phyloP scores from a whole-genome alignment of 1,140 invertebrate species.

The Cephus cinctus region DNA sequence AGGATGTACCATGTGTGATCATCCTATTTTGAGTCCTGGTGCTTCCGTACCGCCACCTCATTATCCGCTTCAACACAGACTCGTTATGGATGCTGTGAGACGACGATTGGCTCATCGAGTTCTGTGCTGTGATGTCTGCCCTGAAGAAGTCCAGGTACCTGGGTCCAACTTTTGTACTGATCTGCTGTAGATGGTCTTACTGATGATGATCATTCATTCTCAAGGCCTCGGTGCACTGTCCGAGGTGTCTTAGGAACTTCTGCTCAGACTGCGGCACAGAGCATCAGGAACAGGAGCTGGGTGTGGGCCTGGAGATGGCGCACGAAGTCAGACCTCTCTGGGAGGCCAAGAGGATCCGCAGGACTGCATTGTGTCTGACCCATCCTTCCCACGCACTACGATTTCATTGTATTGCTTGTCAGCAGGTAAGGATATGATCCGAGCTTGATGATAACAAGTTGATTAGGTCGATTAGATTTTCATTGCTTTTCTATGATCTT shows the following conservation, averaged over 20 bases:
- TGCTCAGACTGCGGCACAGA: conserved; percentile 48
- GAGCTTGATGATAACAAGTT: no score
- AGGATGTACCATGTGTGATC: conserved; percentile 45
- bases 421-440: conserved; percentile 28
- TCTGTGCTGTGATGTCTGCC: conserved; percentile 44
- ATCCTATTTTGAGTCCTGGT: conserved; percentile 34
- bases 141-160: conserved; percentile 37
- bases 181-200: background rate
- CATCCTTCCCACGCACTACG: conserved; percentile 44
- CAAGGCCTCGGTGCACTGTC: conserved; percentile 49
- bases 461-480: conserved; percentile 9
- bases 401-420: conserved; percentile 50
- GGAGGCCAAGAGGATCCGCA: conserved; percentile 44
- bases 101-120: conserved; percentile 35
- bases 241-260: conserved; percentile 49
- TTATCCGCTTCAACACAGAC: conserved; percentile 46
- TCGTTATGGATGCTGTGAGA: conserved; percentile 41
- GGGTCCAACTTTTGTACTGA: background rate
- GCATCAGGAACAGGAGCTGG: conserved; percentile 40
- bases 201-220: conserved; percentile 4
- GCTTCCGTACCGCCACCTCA: conserved; percentile 39
- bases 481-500: background rate
- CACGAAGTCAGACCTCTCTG: conserved; percentile 47
- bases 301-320: conserved; percentile 17
- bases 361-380: conserved; percentile 39